Percentiles rank a stretch among this genome's conserved stretches.
phyloP scores from a whole-genome alignment of 2,113 vertebrate species.

The Scatophagus argus region DNA sequence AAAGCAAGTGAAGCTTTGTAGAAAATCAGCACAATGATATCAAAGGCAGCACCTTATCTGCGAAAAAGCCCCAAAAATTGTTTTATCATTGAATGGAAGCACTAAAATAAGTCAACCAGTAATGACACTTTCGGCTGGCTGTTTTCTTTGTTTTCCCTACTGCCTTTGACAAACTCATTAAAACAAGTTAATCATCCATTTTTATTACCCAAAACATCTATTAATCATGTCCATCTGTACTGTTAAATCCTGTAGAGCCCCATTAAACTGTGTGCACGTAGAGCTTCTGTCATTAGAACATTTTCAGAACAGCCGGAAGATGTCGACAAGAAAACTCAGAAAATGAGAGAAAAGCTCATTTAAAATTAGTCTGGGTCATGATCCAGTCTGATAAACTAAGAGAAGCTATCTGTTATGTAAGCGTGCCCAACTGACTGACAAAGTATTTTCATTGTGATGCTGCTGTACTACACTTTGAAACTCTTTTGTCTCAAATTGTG shows the following conservation, averaged over 20 bases:
- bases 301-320: constrained; percentile 22
- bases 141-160: constrained; percentile 14
- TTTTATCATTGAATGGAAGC: constrained; percentile 27
- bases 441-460: constrained; percentile 12
- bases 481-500: constrained; percentile 21
- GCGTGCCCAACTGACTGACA: constrained; percentile 21
- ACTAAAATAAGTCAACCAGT: constrained; percentile 12
- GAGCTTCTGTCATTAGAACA: constrained; percentile 2
- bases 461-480: constrained; percentile 12
- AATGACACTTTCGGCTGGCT: constrained; percentile 23
- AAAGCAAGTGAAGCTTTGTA: constrained; percentile 30
- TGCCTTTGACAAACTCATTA: constrained; percentile 51
- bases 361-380: constrained; percentile 64
- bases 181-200: constrained; percentile 58
- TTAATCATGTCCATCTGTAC: constrained; percentile 57
- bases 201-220: constrained; percentile 62
- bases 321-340: constrained; percentile 15
- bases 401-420: constrained; percentile 27
- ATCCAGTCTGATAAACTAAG: constrained; percentile 42
- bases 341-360: constrained; percentile 59
- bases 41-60: constrained; percentile 35
- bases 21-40: constrained; percentile 22
- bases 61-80: constrained; percentile 1
- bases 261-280: constrained; percentile 48
- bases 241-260: constrained; percentile 42